Evolutionary conservation across 2,797 vertebrate species (phyloP).

Genomic region (Paratrypauchen microcephalus): DNA sequence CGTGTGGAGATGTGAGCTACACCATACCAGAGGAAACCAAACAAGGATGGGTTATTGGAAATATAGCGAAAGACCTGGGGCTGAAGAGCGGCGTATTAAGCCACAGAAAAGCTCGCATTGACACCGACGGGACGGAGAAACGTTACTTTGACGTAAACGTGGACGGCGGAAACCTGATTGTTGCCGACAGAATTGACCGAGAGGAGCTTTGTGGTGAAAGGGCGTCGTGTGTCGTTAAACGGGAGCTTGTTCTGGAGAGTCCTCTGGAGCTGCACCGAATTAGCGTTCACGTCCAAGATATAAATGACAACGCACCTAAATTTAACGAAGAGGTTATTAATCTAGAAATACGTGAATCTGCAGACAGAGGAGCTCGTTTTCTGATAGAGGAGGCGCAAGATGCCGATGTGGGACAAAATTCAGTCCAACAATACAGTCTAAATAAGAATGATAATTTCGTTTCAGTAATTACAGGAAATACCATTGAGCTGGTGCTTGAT

Average conservation of each 20-base stretch:
- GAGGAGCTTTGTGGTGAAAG: conserved; percentile 65
- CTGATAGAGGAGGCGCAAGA: conserved; percentile 60
- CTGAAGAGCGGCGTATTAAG: conserved; percentile 30
- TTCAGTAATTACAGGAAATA: conserved; percentile 43
- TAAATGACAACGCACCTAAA: conserved; percentile 77
- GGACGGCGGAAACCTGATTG: conserved; percentile 57
- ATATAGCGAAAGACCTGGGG: conserved; percentile 63
- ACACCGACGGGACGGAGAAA: conserved; percentile 33
- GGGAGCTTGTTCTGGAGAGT: conserved; percentile 76
- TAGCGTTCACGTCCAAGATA: conserved; percentile 71
- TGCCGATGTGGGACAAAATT: conserved; percentile 60
- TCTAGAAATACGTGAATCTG: conserved; percentile 61
- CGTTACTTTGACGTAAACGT: conserved; percentile 57
- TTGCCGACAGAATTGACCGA: conserved; percentile 66
- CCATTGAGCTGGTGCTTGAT: conserved; percentile 54
- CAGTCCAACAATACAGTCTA: conserved; percentile 67
- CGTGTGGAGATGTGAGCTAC: conserved; percentile 40
- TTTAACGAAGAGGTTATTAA: conserved; percentile 65
- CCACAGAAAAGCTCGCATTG: conserved; percentile 51
- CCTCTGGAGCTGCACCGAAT: conserved; percentile 68
- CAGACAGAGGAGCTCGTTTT: conserved; percentile 48
- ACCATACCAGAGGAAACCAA: conserved; percentile 45
- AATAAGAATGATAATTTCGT: conserved; percentile 59
- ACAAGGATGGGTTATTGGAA: conserved; percentile 47
- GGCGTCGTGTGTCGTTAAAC: conserved; percentile 62